Base-by-base conservation (phyloP, 1,140 invertebrate species). In the Archivesica marissinica region DNA sequence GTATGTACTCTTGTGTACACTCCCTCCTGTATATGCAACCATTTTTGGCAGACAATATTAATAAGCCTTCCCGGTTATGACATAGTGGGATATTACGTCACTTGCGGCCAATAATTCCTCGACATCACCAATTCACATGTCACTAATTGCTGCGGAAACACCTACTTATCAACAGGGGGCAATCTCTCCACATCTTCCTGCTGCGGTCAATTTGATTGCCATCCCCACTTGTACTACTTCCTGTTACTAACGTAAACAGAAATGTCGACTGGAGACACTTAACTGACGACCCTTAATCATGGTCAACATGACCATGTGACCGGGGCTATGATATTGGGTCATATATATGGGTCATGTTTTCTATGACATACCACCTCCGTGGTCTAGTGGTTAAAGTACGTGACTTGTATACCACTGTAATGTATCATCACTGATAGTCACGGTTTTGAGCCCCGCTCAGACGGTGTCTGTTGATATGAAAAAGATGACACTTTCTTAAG, bases 131-230 rank as follows among this genome's bases (percentile, higher is more conserved):
- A 39, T 70, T 70, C 66, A 44, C 66, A 70, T 70, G 59, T 64
- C 59, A 64, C 20, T 64, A 70, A 70, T 70, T 70, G 41, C 66
- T 25, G 28, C 66, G 66, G 66, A 70, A 44, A 70, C 33, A 20
- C 7, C 30, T 70, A 44, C 66, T 70, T 70, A 38, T 47, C 28
- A 39, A 70, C 66, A 70, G 38, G 66, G 66, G 66, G 66, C 66
- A 70, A 70, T 70, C 66, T 44, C 66, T 70, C 25, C 38, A 70
- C 66, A 25, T 25, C 23, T 70, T 70, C 66, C 66, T 70, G 66
- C 23, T 3, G 38, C 66, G 41, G 66, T 44, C 23, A 28, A 70
- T 70, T 70, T 70, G 66, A 70, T 70, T 23, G 23, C 28, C 23
- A 47, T 30, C 47, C 38, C 66, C 66, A 44, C 41, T 70, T 15